phyloP scores from a whole-genome alignment of 2,113 vertebrate genomes.

The Peucedramus taeniatus region DNA sequence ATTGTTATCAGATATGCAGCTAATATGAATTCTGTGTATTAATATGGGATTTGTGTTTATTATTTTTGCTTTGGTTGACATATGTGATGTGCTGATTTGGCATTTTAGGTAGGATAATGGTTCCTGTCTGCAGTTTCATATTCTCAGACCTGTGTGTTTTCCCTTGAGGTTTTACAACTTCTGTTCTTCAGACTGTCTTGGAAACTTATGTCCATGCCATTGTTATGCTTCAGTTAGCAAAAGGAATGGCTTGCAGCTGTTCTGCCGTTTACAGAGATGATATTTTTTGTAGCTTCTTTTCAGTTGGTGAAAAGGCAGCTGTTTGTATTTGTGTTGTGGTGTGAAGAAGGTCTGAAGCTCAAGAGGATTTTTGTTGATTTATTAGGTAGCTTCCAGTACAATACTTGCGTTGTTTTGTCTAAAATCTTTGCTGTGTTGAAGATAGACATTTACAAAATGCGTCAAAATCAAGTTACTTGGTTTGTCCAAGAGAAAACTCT shows the following conservation, averaged over 20 bases:
- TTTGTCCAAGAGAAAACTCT: neutral
- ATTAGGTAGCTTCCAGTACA: neutral
- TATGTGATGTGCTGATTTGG: neutral
- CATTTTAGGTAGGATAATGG: neutral
- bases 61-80: neutral
- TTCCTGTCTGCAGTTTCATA: neutral
- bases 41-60: neutral
- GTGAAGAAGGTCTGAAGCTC: neutral
- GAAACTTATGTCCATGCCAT: neutral
- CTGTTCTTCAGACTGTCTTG: neutral
- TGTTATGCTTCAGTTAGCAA: neutral
- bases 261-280: neutral
- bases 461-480: neutral
- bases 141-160: neutral
- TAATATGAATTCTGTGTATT: neutral
- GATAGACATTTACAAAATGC: neutral
- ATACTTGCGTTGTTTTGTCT: neutral
- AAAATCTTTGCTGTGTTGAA: neutral
- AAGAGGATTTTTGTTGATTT: neutral
- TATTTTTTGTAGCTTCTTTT: neutral
- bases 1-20: neutral
- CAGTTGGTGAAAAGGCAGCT: neutral
- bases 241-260: slow-evolving; percentile 27
- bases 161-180: neutral
- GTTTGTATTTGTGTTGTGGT: neutral